Base-by-base conservation (phyloP, 2,797 vertebrate genomes). In the Urophycis tenuis region DNA sequence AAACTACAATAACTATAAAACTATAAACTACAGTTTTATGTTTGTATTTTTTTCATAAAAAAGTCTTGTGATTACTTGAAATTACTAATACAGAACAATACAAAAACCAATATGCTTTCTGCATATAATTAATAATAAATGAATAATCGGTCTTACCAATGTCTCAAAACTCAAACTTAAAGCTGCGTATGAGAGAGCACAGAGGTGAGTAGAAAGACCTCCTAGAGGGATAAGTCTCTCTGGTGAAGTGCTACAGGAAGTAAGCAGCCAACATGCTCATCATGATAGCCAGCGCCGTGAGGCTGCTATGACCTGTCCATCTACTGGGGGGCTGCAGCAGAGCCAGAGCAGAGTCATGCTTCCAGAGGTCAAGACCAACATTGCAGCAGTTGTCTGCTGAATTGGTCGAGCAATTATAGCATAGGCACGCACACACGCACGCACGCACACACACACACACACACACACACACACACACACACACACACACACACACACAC, bases 251-350 rank as follows among this genome's bases (percentile, higher is more conserved):
- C 72, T 41, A 45, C 34, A 35, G 77, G 72, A 77, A 84, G 15
- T 91, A 93, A 91, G 92, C 92, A 93, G 94, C 94, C 95, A 95
- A 85, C 85, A 79, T 72, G 77, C 93, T 95, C 94, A 95, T 95
- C 93, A 93, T 88, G 90, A 92, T 93, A 87, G 90, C 90, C 90
- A 91, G 92, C 94, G 93, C 95, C 95, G 94, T 95, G 94, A 92
- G 91, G 93, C 91, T 94, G 94, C n/a, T n/a, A 91, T 95, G 91
- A 91, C 93, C 92, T 92, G 91, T 85, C 89, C 79, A 5, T 83
- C 91, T 92, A 71, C 69, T 75, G 15, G 19, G 34, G 33, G 33
- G 67, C 31, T 72, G 73, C 69, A 30, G 74, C 69, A 60, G 32
- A 79, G 69, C 41, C 74, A 75, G 67, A 3, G 29, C 19, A 14